Percentiles rank a stretch among this genome's conserved stretches.
Evolutionary conservation across 1,140 invertebrate species (phyloP).

Genomic region (Danaus melanippus): DNA sequence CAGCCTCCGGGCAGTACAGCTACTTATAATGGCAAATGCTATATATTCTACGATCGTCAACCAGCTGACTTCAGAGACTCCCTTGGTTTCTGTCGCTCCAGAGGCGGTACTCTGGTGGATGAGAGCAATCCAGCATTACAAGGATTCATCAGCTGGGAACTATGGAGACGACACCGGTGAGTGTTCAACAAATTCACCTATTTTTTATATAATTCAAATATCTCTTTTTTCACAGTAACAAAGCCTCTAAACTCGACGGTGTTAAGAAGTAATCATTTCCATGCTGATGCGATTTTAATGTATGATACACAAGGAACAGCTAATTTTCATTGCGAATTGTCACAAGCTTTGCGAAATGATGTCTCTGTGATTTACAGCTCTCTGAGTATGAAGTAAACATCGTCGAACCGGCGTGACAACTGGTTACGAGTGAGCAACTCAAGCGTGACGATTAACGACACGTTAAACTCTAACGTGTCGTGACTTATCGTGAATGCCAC

Average conservation of each 20-base stretch:
- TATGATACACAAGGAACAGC: constrained; percentile 17
- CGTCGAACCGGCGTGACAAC: neutral
- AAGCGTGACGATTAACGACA: too few relatives aligned
- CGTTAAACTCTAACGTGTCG: neutral
- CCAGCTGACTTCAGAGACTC: constrained; percentile 87
- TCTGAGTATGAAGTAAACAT: constrained; percentile 5
- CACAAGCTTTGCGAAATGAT: constrained; percentile 21
- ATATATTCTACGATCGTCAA: constrained; percentile 94
- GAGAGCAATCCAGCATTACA: constrained; percentile 95
- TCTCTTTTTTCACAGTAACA: too few relatives aligned
- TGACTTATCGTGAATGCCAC: neutral
- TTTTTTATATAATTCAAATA: too few relatives aligned
- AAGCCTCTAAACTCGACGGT: too few relatives aligned
- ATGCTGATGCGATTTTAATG: constrained; percentile 37
- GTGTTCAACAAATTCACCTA: constrained; percentile 13
- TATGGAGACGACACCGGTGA: constrained; percentile 90
- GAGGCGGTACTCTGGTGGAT: constrained; percentile 89
- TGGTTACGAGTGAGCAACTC: too few relatives aligned
- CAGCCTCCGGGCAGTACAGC: constrained; percentile 93
- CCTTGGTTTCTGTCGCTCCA: constrained; percentile 82
- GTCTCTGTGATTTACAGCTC: constrained; percentile 24
- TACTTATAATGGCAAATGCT: constrained; percentile 96
- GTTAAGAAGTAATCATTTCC: neutral
- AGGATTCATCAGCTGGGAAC: constrained; percentile 94
- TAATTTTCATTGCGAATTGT: constrained; percentile 21